These are phyloP conservation scores for Bellardia pandia DNA, from an alignment of 2,888 invertebrate species.

Conservation along the genomic window DNA sequence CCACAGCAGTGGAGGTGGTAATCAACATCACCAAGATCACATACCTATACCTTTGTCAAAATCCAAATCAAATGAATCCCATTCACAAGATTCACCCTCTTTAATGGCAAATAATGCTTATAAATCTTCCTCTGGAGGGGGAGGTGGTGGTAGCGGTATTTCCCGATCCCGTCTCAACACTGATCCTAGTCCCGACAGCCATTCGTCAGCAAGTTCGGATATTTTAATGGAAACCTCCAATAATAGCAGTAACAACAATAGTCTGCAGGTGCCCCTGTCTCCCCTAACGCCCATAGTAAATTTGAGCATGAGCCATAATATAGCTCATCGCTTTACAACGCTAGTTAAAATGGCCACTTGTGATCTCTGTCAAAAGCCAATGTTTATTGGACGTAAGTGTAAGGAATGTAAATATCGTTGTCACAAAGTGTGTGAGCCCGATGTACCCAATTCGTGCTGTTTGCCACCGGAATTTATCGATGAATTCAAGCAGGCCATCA, in stretches of 20 bases:
- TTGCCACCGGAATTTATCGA: constrained; percentile 93
- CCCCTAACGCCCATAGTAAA: constrained; percentile 91
- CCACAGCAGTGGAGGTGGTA: constrained; percentile 64
- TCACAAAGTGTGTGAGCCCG: constrained; percentile 92
- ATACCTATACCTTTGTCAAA: constrained; percentile 87
- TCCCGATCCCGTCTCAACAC: constrained; percentile 82
- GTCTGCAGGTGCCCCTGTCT: constrained; percentile 85
- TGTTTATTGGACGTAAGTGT: constrained; percentile 94
- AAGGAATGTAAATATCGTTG: constrained; percentile 96
- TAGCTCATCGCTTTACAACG: constrained; percentile 95
- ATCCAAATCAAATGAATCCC: constrained; percentile 96
- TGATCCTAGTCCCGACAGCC: constrained; percentile 83
- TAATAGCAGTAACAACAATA: constrained; percentile 78
- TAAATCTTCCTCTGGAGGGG: constrained; percentile 24
- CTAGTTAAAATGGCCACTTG: constrained; percentile 95
- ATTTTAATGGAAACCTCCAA: constrained; percentile 78
- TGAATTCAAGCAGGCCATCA: constrained; percentile 90
- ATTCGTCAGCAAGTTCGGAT: constrained; percentile 82
- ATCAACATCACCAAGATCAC: constrained; percentile 65
- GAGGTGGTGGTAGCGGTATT: constrained; percentile 69
- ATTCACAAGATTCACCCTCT: constrained; percentile 86
- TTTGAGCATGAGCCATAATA: constrained; percentile 94
- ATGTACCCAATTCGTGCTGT: constrained; percentile 96
- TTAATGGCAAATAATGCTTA: constrained; percentile 79
- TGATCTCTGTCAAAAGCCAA: constrained; percentile 94